phyloP scores from a whole-genome alignment of 1,140 invertebrate genomes.

The Apis laboriosa region DNA sequence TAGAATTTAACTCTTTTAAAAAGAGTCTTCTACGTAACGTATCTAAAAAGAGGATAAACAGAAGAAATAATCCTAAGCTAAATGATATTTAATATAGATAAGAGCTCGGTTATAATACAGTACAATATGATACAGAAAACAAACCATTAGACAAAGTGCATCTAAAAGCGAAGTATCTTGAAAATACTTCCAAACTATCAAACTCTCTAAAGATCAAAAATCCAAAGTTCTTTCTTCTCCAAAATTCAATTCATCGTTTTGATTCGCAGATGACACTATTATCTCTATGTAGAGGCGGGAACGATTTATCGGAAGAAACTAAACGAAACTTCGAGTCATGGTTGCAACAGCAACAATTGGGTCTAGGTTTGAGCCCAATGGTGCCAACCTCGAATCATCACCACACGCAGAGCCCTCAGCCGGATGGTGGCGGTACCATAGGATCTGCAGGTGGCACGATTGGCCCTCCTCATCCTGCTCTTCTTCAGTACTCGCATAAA shows the following conservation, averaged over 20 bases:
- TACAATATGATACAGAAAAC: no score
- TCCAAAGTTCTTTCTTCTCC: no score
- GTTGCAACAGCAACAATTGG: conserved; percentile 82
- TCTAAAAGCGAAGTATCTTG: no score
- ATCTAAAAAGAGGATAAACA: not conserved
- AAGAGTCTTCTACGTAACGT: no score
- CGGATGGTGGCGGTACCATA: conserved; percentile 68
- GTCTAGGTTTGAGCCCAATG: conserved; percentile 81
- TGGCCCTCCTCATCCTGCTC: conserved; percentile 84
- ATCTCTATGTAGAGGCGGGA: conserved; percentile 87
- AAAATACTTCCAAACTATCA: no score
- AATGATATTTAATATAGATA: not conserved
- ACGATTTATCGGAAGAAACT: conserved; percentile 88
- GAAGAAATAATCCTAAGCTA: not conserved
- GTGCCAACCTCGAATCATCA: conserved; percentile 79
- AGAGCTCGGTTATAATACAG: no score
- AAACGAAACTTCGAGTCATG: conserved; percentile 88
- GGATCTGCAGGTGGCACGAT: conserved; percentile 66
- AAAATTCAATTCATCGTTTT: not conserved
- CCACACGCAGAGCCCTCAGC: conserved; percentile 76
- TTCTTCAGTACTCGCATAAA: conserved; percentile 91
- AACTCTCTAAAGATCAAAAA: no score
- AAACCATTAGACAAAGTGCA: no score
- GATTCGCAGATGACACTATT: conserved; percentile 86
- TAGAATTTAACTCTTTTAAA: no score